Percentiles rank a stretch among this genome's conserved stretches.
Conservation (phyloP, 2,113 vertebrate genomes). For the Pedionomus torquatus region DNA sequence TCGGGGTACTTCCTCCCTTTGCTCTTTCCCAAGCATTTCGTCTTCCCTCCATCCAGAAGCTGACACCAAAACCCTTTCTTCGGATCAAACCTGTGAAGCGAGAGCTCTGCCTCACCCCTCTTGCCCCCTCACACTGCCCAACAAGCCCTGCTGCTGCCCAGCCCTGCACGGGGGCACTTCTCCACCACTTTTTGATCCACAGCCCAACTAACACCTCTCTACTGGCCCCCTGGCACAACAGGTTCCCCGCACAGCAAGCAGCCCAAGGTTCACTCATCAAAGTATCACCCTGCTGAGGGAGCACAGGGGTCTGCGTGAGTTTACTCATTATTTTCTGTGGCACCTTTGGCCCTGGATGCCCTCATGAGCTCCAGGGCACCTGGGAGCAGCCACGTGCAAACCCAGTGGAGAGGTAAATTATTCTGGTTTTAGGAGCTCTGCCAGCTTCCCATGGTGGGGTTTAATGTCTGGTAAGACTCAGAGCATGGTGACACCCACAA, state of each 20-base stretch:
- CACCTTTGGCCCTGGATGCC: not conserved
- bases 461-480: not conserved
- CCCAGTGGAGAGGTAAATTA: not conserved
- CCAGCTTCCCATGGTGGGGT: not conserved
- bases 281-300: not conserved
- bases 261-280: not conserved
- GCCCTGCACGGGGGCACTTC: not conserved
- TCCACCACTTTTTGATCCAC: not conserved
- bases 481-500: not conserved
- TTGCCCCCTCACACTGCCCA: accelerated
- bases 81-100: slow-evolving; percentile 85
- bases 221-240: not conserved
- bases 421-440: not conserved
- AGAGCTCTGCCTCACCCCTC: not conserved
- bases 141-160: not conserved
- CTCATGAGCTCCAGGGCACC: not conserved
- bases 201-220: not conserved
- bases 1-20: slow-evolving; percentile 95
- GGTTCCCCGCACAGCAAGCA: not conserved
- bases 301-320: not conserved
- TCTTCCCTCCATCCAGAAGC: slow-evolving; percentile 93
- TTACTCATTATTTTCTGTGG: not conserved
- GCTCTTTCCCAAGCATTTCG: slow-evolving; percentile 96
- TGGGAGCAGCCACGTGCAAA: accelerated
- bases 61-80: slow-evolving; percentile 99